Conservation (phyloP, 2,113 vertebrate species). For the Probosciger aterrimus region DNA sequence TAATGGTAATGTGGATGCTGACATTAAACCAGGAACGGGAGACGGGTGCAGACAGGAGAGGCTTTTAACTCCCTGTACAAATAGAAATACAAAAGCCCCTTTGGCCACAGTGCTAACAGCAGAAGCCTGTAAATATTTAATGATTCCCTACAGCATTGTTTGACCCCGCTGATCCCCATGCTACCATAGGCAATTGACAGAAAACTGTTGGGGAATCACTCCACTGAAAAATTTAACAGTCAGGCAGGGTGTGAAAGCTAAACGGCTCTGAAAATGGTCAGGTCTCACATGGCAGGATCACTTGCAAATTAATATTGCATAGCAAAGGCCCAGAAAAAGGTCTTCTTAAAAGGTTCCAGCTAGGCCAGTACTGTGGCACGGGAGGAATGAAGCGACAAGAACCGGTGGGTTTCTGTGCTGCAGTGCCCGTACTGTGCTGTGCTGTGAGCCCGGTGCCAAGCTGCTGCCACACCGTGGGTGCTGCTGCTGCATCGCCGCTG, state of each 20-base stretch:
- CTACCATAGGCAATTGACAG: constrained; percentile 50
- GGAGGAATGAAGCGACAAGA: not conserved
- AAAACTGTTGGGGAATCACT: constrained; percentile 65
- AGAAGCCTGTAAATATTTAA: constrained; percentile 58
- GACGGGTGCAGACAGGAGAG: not conserved
- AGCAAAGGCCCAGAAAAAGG: not conserved
- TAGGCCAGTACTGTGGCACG: not conserved
- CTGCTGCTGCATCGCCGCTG: not conserved
- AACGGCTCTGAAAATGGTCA: constrained; percentile 42
- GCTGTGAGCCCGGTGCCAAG: not conserved
- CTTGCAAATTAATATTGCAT: constrained; percentile 59
- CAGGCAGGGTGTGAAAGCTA: constrained; percentile 57
- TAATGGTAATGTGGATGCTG: not conserved
- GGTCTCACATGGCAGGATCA: constrained; percentile 8
- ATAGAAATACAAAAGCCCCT: constrained; percentile 48
- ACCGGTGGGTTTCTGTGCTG: not conserved
- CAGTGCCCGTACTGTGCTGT: rapidly evolving
- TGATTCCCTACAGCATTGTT: constrained; percentile 20
- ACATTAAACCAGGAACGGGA: not conserved
- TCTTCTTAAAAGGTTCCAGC: not conserved
- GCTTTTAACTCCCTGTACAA: constrained; percentile 33
- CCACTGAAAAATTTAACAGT: constrained; percentile 63
- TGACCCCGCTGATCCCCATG: constrained; percentile 31
- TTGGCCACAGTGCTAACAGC: constrained; percentile 51
- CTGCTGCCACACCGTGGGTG: not conserved